A percentile compares a stretch with the other conserved stretches of the same genome.
Evolutionary conservation across 2,888 invertebrate species (phyloP).

Genomic region (Pollenia labialis): DNA sequence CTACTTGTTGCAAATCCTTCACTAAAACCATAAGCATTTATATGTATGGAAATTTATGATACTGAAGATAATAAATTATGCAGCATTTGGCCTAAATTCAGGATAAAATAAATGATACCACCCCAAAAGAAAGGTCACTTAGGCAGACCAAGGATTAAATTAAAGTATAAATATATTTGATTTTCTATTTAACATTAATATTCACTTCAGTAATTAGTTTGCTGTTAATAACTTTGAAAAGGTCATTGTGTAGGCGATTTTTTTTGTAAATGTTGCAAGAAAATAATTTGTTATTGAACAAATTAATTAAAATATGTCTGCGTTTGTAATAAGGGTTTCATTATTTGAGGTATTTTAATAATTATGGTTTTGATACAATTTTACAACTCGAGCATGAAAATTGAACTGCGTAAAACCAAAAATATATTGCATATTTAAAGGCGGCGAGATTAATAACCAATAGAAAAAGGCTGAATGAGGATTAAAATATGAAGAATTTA

Average conservation of each 20-base stretch:
- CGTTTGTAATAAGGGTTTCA: not conserved
- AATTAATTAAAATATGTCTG: slow-evolving; percentile 21
- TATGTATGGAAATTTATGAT: not conserved
- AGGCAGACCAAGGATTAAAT: not conserved
- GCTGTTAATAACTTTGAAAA: not conserved
- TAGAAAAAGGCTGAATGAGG: not conserved
- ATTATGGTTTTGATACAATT: not conserved
- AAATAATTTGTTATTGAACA: not conserved
- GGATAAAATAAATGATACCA: not conserved
- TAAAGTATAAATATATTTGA: not conserved
- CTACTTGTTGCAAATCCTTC: not conserved
- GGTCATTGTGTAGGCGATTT: not conserved
- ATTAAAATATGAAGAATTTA: too few species aligned
- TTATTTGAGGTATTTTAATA: not conserved
- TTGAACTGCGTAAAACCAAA: not conserved
- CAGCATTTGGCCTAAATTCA: not conserved
- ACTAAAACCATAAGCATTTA: not conserved
- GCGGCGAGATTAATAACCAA: not conserved
- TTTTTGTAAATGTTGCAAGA: not conserved
- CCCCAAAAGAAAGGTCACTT: slow-evolving; percentile 9
- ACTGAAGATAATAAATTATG: not conserved
- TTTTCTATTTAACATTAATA: not conserved
- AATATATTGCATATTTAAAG: slow-evolving; percentile 3
- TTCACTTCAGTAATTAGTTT: not conserved
- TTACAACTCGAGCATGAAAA: not conserved